phyloP scores from a whole-genome alignment of 2,113 vertebrate genomes.

The Podiceps cristatus region DNA sequence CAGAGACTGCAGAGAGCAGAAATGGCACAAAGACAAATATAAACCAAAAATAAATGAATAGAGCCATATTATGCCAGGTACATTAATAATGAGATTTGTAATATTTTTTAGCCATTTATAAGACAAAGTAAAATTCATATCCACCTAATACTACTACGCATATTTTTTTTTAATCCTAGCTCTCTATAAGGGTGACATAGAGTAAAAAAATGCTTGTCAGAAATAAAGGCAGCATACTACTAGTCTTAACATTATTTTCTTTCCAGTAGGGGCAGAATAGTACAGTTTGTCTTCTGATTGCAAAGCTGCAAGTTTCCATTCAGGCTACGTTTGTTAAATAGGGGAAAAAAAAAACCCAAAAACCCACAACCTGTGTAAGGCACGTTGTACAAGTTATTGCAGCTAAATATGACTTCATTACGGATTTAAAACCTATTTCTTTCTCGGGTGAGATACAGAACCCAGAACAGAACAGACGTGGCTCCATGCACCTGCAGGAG shows the following conservation, averaged over 20 bases:
- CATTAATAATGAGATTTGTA: neutral
- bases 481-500: neutral
- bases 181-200: neutral
- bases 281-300: neutral
- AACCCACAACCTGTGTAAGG: neutral
- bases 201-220: neutral
- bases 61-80: rapidly evolving
- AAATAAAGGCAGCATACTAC: neutral
- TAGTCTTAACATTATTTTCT: neutral
- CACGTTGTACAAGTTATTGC: neutral
- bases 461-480: neutral
- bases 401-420: neutral
- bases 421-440: neutral
- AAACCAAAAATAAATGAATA: neutral
- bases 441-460: neutral
- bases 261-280: neutral
- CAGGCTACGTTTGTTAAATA: neutral
- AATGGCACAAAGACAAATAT: neutral
- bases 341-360: neutral
- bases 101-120: neutral
- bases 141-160: neutral
- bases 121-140: neutral
- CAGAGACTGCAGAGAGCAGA: neutral
- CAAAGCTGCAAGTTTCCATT: neutral
- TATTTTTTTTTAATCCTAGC: neutral